Conservation (phyloP, 2,113 vertebrate genomes). For the Protobothrops flavoviridis region DNA sequence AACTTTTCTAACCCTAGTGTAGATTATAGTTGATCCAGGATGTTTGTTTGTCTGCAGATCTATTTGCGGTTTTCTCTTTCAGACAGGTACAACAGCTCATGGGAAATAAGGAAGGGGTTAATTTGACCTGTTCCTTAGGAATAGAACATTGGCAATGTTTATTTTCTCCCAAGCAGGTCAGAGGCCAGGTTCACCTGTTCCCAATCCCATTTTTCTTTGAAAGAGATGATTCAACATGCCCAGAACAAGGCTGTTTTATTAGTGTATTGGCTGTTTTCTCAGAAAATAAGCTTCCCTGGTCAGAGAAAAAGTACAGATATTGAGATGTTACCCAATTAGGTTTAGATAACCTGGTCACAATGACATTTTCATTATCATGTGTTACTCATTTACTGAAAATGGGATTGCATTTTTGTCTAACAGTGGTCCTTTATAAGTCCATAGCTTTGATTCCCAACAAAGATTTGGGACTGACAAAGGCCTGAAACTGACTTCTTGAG, state of each 20-base stretch:
- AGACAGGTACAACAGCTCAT: background rate
- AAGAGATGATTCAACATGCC: background rate
- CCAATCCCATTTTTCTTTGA: background rate
- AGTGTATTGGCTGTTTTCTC: background rate
- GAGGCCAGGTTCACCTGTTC: background rate
- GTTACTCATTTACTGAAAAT: background rate
- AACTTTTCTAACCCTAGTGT: background rate
- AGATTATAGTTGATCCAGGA: background rate
- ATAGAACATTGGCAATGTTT: background rate
- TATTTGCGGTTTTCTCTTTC: background rate
- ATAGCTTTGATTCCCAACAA: background rate
- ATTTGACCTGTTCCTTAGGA: background rate
- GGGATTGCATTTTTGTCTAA: background rate
- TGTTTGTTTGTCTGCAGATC: background rate
- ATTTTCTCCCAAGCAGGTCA: background rate
- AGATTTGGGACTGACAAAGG: background rate
- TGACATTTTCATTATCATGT: background rate
- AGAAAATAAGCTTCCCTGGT: background rate
- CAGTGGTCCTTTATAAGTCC: background rate
- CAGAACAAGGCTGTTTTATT: background rate
- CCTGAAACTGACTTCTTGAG: background rate
- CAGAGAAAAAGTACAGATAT: background rate
- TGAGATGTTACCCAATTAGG: background rate
- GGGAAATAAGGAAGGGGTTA: background rate
- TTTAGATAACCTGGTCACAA: background rate